Evolutionary conservation across 2,113 vertebrate genomes (phyloP), one percentile per base, ranked within the genome.

Genomic region (Grammomys surdaster): DNA sequence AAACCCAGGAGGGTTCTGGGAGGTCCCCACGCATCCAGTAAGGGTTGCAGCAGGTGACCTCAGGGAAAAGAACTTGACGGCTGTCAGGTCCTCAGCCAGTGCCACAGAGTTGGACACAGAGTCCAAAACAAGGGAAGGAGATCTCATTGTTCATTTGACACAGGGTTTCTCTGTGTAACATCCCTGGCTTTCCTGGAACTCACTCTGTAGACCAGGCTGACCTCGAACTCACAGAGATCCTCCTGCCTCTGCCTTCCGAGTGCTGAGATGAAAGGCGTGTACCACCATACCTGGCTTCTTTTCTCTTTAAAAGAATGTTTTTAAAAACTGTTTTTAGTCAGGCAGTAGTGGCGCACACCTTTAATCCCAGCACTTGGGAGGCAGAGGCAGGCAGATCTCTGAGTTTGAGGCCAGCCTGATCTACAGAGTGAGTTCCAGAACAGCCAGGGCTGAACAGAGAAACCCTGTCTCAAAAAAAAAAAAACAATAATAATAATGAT

Each of bases 41-140:
- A 48, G 51, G 87, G 63, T 1, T 1, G 3, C 11, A n/a, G n/a
- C 76, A 33, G 36, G 14, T 11, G 56, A 31, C 7, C 0, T 13
- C 40, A 48, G 22, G 0, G 4, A 69, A 48, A 48, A 26, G 5
- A 16, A 14, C 31, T 8, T 16, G 4, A 43, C 2, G 51, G 51
- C 7, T 63, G 40, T 48, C 90, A 24, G 31, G 65, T 63, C 7
- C 76, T 20, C 16, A 14, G 48, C 0, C 8, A n/a, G 56, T 40
- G n/a, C 43, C 28, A 24, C 40, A 14, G 40, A 36, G 26, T 40
- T 7, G 46, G 31, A 28, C 4, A 1, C 36, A 48, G 11, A 20
- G 8, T 26, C 51, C 85, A 6, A 87, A 73, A 14, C 33, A 28
- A 88, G 48, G 5, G 31, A 24, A 20, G 3, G 63, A 65, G 63